Base-by-base conservation (phyloP, 2,797 vertebrate genomes). In the Pseudomugil gertrudae region DNA sequence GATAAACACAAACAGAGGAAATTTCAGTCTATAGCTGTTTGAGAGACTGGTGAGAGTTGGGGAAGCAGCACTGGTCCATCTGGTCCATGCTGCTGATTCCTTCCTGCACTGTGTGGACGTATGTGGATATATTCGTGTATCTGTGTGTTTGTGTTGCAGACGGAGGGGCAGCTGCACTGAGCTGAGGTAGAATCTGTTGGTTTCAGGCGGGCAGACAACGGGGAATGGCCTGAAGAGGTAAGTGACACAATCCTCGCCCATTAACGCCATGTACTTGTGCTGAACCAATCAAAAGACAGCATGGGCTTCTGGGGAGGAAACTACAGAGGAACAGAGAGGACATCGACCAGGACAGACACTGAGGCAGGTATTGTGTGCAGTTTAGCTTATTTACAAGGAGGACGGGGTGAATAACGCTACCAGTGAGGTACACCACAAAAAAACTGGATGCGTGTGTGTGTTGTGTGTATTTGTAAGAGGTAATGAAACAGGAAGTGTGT, bases 121-220 rank as follows among this genome's bases (percentile, higher is more conserved):
- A 26, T 26, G 36, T 48, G 24, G 51, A 53, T 45, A n/a, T 53
- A 9, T 53, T 17, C 52, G 29, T 38, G 19, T 45, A 26, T 70
- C 1, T 61, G 23, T 47, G 27, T 29, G 68, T 74, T 54, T 36
- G 77, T 55, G 66, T 69, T 67, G 74, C 75, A 84, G 71, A 67
- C 68, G 30, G 73, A 69, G 60, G 63, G 69, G 72, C 63, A 67
- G 74, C 86, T 84, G 80, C 72, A 57, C 81, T 72, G 69, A 87
- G 78, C 84, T 72, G 81, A 86, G 91, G 92, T 92, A 93, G 92
- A 92, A 83, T 90, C 83, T 85, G 89, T 87, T 35, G 30, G 72
- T 77, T 82, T 84, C 66, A 66, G 78, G 69, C 50, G 65, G 70
- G 53, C 43, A 38, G 29, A 63, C 6, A 17, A 36, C 26, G 2